Percentiles rank a stretch among this genome's conserved stretches.
Evolutionary conservation across 2,113 vertebrate genomes (phyloP).

Genomic region (Hydrolagus affinis): DNA sequence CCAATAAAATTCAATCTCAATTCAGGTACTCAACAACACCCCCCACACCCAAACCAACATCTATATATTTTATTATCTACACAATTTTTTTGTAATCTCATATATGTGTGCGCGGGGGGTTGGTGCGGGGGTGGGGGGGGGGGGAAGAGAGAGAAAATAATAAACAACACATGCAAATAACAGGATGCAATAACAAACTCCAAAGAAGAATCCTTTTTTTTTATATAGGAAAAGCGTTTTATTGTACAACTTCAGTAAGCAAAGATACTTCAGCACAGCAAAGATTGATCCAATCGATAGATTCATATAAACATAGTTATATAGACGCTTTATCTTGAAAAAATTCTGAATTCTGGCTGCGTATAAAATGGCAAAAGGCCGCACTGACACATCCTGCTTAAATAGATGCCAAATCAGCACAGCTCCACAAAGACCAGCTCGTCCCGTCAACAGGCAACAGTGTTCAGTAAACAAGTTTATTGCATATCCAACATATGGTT

Average conservation of each 20-base stretch:
- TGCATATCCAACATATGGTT: constrained; percentile 87
- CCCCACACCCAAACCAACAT: no score
- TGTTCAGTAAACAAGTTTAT: constrained; percentile 87
- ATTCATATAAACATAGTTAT: constrained; percentile 72
- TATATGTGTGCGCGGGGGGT: no score
- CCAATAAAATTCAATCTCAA: no score
- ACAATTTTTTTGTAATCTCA: no score
- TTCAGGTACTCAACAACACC: no score
- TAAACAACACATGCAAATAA: not conserved
- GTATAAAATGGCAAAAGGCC: constrained; percentile 71
- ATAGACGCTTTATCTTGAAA: constrained; percentile 30
- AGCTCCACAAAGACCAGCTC: constrained; percentile 63
- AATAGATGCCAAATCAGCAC: constrained; percentile 73
- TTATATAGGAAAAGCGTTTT: constrained; percentile 49
- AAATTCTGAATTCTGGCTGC: constrained; percentile 46
- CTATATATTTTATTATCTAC: no score
- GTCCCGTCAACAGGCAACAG: constrained; percentile 50
- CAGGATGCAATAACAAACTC: not conserved
- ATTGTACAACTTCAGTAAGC: constrained; percentile 91
- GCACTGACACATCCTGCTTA: constrained; percentile 95
- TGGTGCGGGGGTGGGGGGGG: no score
- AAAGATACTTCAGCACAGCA: constrained; percentile 76
- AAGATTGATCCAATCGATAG: constrained; percentile 60
- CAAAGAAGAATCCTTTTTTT: not conserved
- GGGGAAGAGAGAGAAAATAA: no score